These are phyloP conservation scores for Hypotaenidia philippensis DNA, from an alignment of 2,797 vertebrate genomes.

Conservation along the genomic window DNA sequence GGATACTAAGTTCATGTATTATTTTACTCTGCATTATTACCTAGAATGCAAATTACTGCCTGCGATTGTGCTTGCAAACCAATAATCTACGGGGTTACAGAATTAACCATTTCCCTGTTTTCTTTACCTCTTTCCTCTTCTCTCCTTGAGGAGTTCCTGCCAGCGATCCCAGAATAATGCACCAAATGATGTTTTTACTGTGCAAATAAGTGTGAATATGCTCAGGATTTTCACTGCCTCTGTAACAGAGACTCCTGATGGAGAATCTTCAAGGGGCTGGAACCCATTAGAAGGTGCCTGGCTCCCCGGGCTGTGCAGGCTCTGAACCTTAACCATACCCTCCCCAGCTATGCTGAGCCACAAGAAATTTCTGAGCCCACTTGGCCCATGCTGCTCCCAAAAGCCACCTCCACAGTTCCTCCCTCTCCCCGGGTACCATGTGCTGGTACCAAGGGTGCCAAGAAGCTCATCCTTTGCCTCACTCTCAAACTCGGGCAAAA, in stretches of 20 bases:
- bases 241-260: neutral
- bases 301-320: too few species aligned
- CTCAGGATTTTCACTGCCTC: neutral
- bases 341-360: neutral
- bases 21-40: neutral
- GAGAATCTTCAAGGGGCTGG: neutral
- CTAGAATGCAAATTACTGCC: neutral
- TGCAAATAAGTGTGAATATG: neutral
- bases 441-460: neutral
- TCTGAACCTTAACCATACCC: neutral
- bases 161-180: neutral
- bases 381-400: neutral
- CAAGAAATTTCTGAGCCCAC: neutral
- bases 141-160: neutral
- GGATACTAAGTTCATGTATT: neutral
- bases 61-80: neutral
- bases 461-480: neutral
- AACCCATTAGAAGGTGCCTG: neutral
- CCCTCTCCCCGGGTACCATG: too few species aligned
- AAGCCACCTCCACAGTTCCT: neutral
- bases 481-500: neutral
- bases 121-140: too few species aligned
- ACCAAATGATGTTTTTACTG: neutral
- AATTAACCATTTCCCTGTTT: neutral
- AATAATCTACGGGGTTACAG: neutral